phyloP scores from a whole-genome alignment of 2,888 invertebrate genomes.

The Craniophora ligustri region DNA sequence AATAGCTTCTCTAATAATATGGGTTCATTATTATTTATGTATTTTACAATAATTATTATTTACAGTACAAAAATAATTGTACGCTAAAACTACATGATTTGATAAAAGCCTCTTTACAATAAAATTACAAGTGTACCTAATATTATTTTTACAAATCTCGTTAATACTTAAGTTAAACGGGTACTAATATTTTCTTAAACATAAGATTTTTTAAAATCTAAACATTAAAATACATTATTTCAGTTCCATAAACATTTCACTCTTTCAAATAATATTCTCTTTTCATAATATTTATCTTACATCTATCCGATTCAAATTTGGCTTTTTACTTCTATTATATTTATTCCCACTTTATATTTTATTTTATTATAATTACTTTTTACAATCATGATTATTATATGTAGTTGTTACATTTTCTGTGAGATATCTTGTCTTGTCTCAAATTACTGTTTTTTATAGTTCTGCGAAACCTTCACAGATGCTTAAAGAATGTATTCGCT shows the following conservation, averaged over 20 bases:
- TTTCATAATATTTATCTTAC: constrained; percentile 8
- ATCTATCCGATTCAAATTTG: constrained; percentile 25
- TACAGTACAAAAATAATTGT: constrained; percentile 75
- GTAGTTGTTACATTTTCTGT: no score
- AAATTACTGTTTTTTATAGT: no score
- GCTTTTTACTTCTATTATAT: constrained; percentile 28
- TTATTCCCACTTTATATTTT: no score
- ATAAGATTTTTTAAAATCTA: constrained; percentile 10
- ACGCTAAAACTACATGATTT: constrained; percentile 49
- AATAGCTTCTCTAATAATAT: constrained; percentile 60
- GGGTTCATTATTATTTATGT: constrained; percentile 51
- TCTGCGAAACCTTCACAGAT: no score
- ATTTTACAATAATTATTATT: constrained; percentile 54
- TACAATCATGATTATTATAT: no score
- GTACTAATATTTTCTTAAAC: constrained; percentile 42
- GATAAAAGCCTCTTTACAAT: constrained; percentile 56
- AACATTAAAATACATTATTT: constrained; percentile 16
- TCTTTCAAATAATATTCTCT: constrained; percentile 12
- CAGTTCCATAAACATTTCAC: constrained; percentile 45
- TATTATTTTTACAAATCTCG: constrained; percentile 32
- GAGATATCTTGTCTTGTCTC: no score
- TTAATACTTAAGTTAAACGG: constrained; percentile 47
- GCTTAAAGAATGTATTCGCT: no score
- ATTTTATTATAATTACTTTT: no score
- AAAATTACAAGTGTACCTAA: constrained; percentile 1